Conservation (phyloP, 2,888 invertebrate species). For the Lathronympha strigana region DNA sequence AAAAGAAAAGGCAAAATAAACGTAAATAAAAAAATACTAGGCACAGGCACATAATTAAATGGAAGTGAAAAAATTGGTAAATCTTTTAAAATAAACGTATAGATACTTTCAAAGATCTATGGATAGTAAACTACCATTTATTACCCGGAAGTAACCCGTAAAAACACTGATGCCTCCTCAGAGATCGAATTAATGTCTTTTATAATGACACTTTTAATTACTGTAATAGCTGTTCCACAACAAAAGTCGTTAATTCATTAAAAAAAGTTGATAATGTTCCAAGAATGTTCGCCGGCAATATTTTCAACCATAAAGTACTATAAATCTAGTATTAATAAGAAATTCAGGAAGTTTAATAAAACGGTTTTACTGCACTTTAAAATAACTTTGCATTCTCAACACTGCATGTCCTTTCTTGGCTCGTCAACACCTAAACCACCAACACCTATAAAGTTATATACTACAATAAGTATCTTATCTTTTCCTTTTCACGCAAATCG, state of each 20-base stretch:
- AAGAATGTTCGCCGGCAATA: slow-evolving; percentile 29
- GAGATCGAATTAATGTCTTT: slow-evolving; percentile 80
- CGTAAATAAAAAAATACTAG: too few relatives aligned
- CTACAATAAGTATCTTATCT: too few relatives aligned
- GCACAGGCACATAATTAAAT: too few relatives aligned
- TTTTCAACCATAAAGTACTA: slow-evolving; percentile 34
- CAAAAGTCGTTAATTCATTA: slow-evolving; percentile 81
- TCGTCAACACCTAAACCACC: too few relatives aligned
- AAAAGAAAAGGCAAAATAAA: too few relatives aligned
- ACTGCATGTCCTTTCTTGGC: too few relatives aligned
- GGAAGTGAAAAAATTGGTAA: too few relatives aligned
- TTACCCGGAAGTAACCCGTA: slow-evolving; percentile 65
- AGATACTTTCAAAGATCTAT: slow-evolving; percentile 43
- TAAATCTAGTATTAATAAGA: slow-evolving; percentile 31
- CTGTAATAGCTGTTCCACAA: slow-evolving; percentile 77
- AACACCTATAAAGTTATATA: too few relatives aligned
- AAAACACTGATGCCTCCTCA: slow-evolving; percentile 78
- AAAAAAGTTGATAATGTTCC: slow-evolving; percentile 70
- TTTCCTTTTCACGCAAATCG: too few relatives aligned
- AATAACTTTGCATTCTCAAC: too few relatives aligned
- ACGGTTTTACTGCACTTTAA: slow-evolving; percentile 5
- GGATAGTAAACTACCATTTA: slow-evolving; percentile 68
- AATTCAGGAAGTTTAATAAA: slow-evolving; percentile 17
- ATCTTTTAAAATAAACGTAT: too few relatives aligned
- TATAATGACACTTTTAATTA: slow-evolving; percentile 83